A percentile compares a stretch with the other conserved stretches of the same genome.
These are phyloP conservation scores for Gisinianus flammeolus DNA, from an alignment of 2,888 invertebrate species.

Conservation along the genomic window DNA sequence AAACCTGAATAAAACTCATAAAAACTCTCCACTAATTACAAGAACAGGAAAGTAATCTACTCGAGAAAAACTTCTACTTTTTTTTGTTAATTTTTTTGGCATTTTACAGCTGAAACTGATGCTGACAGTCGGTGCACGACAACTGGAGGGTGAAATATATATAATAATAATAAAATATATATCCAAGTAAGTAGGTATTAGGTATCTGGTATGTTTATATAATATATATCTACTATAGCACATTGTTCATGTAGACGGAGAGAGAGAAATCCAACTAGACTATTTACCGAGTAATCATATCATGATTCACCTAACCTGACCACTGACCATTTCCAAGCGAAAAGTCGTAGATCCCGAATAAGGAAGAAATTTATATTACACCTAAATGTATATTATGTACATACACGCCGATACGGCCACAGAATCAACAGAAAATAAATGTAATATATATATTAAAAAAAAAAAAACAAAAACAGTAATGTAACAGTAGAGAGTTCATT, in stretches of 20 bases:
- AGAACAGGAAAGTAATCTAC: constrained; percentile 22
- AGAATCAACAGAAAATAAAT: neutral
- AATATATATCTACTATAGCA: neutral
- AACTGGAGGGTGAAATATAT: neutral
- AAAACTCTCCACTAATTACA: constrained; percentile 17
- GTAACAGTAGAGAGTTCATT: constrained; percentile 28
- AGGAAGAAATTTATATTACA: no score
- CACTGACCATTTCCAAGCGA: constrained; percentile 9
- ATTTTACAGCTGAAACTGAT: neutral
- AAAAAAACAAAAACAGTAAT: constrained; percentile 27
- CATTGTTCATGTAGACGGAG: neutral
- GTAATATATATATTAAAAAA: neutral
- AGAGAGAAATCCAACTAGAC: neutral
- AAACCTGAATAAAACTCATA: constrained; percentile 28
- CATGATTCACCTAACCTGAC: constrained; percentile 5
- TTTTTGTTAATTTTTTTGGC: neutral
- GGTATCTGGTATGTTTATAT: neutral
- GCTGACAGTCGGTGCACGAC: neutral
- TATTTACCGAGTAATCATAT: neutral
- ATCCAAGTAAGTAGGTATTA: neutral
- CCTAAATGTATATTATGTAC: neutral
- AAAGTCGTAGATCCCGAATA: no score
- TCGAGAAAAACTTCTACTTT: neutral
- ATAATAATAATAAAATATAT: neutral
- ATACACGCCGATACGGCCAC: neutral